Conservation (phyloP, 2,113 vertebrate genomes). For the Ancistrus triradiatus region DNA sequence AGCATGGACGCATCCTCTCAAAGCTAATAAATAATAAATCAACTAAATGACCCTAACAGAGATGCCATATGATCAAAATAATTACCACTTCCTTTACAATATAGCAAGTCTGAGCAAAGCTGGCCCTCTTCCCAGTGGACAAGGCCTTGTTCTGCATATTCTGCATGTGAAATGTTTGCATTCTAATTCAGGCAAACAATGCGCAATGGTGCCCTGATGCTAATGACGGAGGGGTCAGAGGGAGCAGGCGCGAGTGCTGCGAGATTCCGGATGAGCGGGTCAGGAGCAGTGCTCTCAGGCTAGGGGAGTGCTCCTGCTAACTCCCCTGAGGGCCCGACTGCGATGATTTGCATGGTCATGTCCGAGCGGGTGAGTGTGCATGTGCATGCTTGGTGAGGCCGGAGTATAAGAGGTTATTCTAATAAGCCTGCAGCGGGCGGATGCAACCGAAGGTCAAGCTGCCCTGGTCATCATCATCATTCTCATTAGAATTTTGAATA, state of each 20-base stretch:
- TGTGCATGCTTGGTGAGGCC: slow-evolving; percentile 20
- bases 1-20: neutral
- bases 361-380: slow-evolving; percentile 35
- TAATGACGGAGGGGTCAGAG: slow-evolving; percentile 46
- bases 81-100: slow-evolving; percentile 38
- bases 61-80: slow-evolving; percentile 34
- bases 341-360: slow-evolving; percentile 49
- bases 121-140: slow-evolving; percentile 19
- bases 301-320: slow-evolving; percentile 33
- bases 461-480: slow-evolving; percentile 41
- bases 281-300: slow-evolving; percentile 36
- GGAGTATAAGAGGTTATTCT: slow-evolving; percentile 40
- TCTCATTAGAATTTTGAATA: slow-evolving; percentile 46
- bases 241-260: slow-evolving; percentile 27
- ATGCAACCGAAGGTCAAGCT: slow-evolving; percentile 26
- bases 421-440: slow-evolving; percentile 31
- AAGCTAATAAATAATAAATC: neutral
- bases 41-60: slow-evolving; percentile 3
- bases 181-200: slow-evolving; percentile 48
- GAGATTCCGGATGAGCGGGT: slow-evolving; percentile 42
- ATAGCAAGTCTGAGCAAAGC: slow-evolving; percentile 30
- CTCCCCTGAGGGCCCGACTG: slow-evolving; percentile 20
- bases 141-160: slow-evolving; percentile 46
- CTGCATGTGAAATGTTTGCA: slow-evolving; percentile 42
- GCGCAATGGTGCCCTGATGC: slow-evolving; percentile 37